These are phyloP conservation scores for Trachelus iudaicus DNA, from an alignment of 2,888 invertebrate genomes.

Conservation along the genomic window DNA sequence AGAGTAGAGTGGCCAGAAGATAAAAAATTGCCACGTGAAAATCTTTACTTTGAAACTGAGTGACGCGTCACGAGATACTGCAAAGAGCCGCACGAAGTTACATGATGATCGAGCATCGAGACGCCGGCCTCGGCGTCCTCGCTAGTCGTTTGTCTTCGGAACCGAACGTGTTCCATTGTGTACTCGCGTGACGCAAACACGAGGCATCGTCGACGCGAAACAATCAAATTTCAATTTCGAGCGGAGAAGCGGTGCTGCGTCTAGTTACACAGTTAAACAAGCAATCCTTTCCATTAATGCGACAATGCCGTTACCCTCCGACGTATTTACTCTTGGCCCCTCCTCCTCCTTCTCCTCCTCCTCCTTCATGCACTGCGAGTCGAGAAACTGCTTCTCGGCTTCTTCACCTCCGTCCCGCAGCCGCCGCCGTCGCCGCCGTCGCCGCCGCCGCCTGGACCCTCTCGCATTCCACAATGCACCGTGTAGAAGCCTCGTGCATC, in stretches of 20 bases:
- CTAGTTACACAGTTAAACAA: slow-evolving; percentile 56
- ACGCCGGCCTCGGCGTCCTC: too few species aligned
- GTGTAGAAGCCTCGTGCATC: too few species aligned
- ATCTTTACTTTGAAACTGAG: too few species aligned
- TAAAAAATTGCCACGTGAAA: too few species aligned
- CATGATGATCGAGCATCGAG: too few species aligned
- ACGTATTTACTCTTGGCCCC: slow-evolving; percentile 46
- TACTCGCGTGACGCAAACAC: slow-evolving; percentile 10
- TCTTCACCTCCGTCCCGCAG: slow-evolving; percentile 1
- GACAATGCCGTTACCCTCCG: slow-evolving; percentile 56
- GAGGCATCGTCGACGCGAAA: slow-evolving; percentile 44
- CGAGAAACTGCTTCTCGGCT: slow-evolving; percentile 7
- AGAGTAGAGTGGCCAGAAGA: too few species aligned
- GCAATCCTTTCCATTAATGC: slow-evolving; percentile 63
- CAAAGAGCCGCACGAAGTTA: too few species aligned
- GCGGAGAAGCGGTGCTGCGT: slow-evolving; percentile 51
- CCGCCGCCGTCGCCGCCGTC: not conserved
- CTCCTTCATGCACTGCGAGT: not conserved
- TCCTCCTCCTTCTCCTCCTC: slow-evolving; percentile 5
- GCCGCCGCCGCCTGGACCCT: not conserved
- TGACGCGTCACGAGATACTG: too few species aligned
- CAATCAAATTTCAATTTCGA: slow-evolving; percentile 64
- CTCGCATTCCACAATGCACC: not conserved
- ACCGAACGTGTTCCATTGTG: too few species aligned
- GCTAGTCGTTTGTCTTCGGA: not conserved